Evolutionary conservation across 2,888 invertebrate genomes (phyloP).

Genomic region (Hoplodrina blanda): DNA sequence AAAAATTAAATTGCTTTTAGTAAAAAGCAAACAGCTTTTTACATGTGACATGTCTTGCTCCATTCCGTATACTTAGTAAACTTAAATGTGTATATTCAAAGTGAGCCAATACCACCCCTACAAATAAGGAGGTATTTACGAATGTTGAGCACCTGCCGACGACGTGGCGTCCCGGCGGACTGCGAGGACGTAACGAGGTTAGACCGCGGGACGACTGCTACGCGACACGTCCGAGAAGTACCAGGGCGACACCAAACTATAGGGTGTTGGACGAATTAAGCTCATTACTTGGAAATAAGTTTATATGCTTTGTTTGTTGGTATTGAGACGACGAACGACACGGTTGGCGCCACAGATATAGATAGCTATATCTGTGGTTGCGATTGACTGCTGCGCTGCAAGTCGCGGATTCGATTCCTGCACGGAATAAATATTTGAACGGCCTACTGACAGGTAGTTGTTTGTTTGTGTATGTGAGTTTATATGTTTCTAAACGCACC

Average conservation of each 20-base stretch:
- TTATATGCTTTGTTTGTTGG: background rate
- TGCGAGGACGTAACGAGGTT: conserved; percentile 32
- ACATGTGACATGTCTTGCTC: too few species aligned
- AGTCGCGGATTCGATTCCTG: too few species aligned
- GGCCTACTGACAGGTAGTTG: too few species aligned
- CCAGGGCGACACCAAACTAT: background rate
- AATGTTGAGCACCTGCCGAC: conserved; percentile 37
- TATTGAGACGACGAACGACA: background rate
- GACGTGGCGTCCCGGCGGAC: conserved; percentile 23
- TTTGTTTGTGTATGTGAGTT: too few species aligned
- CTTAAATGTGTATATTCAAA: background rate
- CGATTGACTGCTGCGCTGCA: too few species aligned
- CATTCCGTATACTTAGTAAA: too few species aligned
- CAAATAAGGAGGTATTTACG: background rate
- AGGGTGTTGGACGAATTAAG: background rate
- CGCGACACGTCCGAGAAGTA: background rate
- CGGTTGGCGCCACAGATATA: too few species aligned
- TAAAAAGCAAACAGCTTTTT: too few species aligned
- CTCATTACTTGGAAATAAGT: background rate
- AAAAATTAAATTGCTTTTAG: too few species aligned
- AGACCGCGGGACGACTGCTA: conserved; percentile 13
- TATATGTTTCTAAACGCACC: too few species aligned
- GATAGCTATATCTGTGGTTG: too few species aligned
- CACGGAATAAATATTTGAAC: too few species aligned
- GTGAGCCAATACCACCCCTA: conserved; percentile 22